Conservation (phyloP, 2,888 invertebrate genomes). For the Apodemia duryi region DNA sequence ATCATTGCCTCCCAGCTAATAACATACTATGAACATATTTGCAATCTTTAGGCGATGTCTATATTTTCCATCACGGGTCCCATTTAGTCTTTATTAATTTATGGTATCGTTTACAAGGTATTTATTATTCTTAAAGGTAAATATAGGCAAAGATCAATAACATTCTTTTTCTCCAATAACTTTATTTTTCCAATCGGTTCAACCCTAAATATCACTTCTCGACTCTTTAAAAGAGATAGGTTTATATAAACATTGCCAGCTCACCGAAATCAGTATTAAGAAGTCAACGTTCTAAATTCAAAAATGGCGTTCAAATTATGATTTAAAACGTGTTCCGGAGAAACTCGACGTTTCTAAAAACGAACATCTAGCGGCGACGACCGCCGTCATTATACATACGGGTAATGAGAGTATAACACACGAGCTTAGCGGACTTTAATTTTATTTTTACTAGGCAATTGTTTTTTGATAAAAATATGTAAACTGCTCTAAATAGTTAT, state of each 20-base stretch:
- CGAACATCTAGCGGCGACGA: slow-evolving; percentile 65
- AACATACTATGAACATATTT: too few relatives aligned
- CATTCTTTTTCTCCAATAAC: too few relatives aligned
- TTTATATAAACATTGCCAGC: slow-evolving; percentile 21
- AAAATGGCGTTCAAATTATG: slow-evolving; percentile 75
- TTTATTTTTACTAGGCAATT: not conserved
- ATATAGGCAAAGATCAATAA: too few relatives aligned
- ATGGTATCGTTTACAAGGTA: too few relatives aligned
- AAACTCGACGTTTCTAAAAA: slow-evolving; percentile 76
- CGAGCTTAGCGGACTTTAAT: slow-evolving; percentile 48
- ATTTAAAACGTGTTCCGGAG: slow-evolving; percentile 79
- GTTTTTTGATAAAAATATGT: too few relatives aligned
- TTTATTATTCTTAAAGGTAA: too few relatives aligned
- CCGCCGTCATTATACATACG: slow-evolving; percentile 66
- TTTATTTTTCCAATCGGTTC: not conserved
- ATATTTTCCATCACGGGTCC: too few relatives aligned
- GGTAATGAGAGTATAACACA: slow-evolving; percentile 62
- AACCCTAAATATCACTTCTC: slow-evolving; percentile 5
- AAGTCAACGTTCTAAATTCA: slow-evolving; percentile 73
- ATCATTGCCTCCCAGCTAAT: too few relatives aligned
- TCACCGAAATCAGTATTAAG: slow-evolving; percentile 45
- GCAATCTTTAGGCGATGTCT: too few relatives aligned
- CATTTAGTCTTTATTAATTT: too few relatives aligned
- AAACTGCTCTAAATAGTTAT: too few relatives aligned
- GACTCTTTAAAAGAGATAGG: slow-evolving; percentile 22